phyloP scores from a whole-genome alignment of 2,888 invertebrate species.

The Venusia cambrica region DNA sequence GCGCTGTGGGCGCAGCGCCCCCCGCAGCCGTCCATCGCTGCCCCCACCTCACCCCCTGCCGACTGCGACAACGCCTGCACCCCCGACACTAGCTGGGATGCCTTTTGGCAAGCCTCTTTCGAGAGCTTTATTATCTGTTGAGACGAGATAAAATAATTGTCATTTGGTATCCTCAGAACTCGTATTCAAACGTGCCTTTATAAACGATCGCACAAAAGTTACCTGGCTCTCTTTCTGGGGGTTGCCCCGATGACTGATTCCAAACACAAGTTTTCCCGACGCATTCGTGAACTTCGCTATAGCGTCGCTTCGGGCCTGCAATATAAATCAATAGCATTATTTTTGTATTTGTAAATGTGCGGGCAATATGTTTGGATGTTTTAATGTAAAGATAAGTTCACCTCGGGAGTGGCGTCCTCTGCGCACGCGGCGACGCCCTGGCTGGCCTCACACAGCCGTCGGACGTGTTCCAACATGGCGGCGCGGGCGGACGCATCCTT shows the following conservation, averaged over 20 bases:
- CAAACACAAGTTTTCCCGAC: constrained; percentile 41
- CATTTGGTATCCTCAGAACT: too few relatives aligned
- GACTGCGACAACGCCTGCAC: constrained; percentile 39
- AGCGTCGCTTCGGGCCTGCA: constrained; percentile 39
- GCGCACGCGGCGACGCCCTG: constrained; percentile 36
- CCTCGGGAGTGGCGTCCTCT: constrained; percentile 25
- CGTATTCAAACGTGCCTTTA: too few relatives aligned
- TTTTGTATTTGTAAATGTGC: too few relatives aligned
- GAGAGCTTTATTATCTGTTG: constrained; percentile 38
- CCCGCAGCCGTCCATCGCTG: constrained; percentile 36
- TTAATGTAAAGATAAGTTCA: constrained; percentile 11
- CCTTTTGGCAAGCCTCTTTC: constrained; percentile 38
- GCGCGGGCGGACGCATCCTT: constrained; percentile 33
- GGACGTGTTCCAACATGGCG: constrained; percentile 36
- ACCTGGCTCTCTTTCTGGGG: constrained; percentile 37
- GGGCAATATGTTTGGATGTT: too few relatives aligned
- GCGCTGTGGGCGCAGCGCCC: constrained; percentile 36
- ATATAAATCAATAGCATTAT: background rate
- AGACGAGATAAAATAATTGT: too few relatives aligned
- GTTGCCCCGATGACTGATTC: constrained; percentile 31
- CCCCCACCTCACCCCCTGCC: constrained; percentile 31
- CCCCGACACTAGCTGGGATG: constrained; percentile 38
- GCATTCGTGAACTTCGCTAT: constrained; percentile 40
- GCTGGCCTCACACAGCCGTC: constrained; percentile 38
- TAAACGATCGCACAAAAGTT: too few relatives aligned